These are phyloP conservation scores for Spisula solida DNA, from an alignment of 2,888 invertebrate genomes.

Conservation along the genomic window DNA sequence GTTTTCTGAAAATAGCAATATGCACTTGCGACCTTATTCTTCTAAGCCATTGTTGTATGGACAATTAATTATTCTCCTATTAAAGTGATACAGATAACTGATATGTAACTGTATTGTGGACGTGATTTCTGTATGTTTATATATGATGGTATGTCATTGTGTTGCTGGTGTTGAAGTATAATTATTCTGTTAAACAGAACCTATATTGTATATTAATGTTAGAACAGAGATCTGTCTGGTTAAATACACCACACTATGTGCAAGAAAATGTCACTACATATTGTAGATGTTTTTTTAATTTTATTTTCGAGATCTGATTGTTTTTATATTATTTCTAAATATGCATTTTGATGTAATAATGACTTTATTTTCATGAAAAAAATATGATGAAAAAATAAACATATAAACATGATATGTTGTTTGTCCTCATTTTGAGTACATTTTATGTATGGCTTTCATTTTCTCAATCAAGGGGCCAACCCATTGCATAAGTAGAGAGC, in stretches of 20 bases:
- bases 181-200: constrained; percentile 28
- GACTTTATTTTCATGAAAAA: constrained; percentile 43
- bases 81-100: no score
- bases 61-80: no score
- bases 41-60: no score
- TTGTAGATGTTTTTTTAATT: constrained; percentile 32
- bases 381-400: constrained; percentile 36
- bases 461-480: no score
- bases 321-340: constrained; percentile 49
- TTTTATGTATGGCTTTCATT: no score
- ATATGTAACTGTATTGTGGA: not conserved
- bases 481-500: no score
- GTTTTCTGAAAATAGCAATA: no score
- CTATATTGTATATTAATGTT: not conserved
- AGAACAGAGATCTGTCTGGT: not conserved
- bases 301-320: constrained; percentile 51
- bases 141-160: not conserved
- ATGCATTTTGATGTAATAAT: constrained; percentile 48
- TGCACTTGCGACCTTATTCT: no score
- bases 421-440: not conserved
- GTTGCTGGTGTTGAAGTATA: not conserved
- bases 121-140: not conserved
- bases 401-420: constrained; percentile 14
- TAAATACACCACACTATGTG: constrained; percentile 1
- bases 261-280: constrained; percentile 28